A percentile compares a stretch with the other conserved stretches of the same genome.
phyloP scores from a whole-genome alignment of 2,113 vertebrate species.

The Okapia johnstoni region DNA sequence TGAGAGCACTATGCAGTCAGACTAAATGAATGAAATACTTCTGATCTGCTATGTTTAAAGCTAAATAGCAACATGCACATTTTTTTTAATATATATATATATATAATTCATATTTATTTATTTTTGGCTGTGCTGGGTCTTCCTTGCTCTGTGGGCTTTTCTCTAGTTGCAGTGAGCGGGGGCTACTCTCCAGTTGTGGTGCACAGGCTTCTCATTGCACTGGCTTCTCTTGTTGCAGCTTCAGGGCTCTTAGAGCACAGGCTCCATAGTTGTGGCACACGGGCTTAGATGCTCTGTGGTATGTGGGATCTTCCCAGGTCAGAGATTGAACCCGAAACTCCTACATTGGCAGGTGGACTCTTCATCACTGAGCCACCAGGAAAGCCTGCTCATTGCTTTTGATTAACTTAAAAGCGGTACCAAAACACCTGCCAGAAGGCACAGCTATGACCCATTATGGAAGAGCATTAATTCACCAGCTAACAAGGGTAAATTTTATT shows the following conservation, averaged over 20 bases:
- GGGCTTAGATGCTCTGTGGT: background rate
- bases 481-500: conserved; percentile 42
- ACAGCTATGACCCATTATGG: conserved; percentile 45
- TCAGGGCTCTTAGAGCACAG: accelerated
- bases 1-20: background rate
- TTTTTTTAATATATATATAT: background rate
- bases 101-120: background rate
- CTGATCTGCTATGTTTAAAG: background rate
- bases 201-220: background rate
- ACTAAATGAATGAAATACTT: background rate
- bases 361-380: background rate
- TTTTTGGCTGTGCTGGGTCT: background rate
- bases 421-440: conserved; percentile 30
- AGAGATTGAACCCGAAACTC: background rate
- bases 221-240: background rate
- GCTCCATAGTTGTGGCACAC: background rate
- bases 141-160: background rate
- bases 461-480: conserved; percentile 66
- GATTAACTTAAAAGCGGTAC: conserved; percentile 72
- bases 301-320: background rate
- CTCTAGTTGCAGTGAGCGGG: background rate
- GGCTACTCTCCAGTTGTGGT: background rate
- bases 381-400: conserved; percentile 62
- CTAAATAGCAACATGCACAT: background rate
- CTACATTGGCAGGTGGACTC: background rate